Conservation (phyloP, 2,797 vertebrate genomes). For the Intellagama lesueurii region DNA sequence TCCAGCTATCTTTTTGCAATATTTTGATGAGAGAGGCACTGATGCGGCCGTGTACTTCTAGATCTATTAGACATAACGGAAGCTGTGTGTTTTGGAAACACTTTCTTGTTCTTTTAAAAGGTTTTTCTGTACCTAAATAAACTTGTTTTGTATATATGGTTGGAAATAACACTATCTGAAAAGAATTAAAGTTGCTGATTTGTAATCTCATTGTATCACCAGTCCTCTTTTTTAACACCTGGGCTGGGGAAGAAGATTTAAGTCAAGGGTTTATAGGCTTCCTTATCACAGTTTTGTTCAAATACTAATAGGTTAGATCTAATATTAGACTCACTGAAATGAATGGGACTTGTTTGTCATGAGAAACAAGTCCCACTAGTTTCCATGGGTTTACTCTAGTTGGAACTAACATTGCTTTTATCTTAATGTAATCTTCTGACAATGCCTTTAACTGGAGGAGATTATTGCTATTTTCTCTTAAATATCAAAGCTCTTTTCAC, state of each 20-base stretch:
- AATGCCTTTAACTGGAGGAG: background rate
- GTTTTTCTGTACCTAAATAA: slow-evolving; percentile 73
- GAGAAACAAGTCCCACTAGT: too few relatives aligned
- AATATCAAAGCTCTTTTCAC: background rate
- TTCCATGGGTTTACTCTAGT: too few relatives aligned
- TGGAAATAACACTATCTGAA: slow-evolving; percentile 11
- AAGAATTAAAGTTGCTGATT: slow-evolving; percentile 18
- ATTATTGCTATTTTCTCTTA: background rate
- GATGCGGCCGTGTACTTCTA: slow-evolving; percentile 75
- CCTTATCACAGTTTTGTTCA: background rate
- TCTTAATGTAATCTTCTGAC: background rate
- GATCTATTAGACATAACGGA: slow-evolving; percentile 42
- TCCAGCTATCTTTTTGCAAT: slow-evolving; percentile 91
- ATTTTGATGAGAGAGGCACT: slow-evolving; percentile 90
- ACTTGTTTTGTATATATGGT: slow-evolving; percentile 65
- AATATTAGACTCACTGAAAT: too few relatives aligned
- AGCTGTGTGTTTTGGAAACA: slow-evolving; percentile 58
- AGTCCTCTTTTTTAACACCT: background rate
- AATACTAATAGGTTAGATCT: background rate
- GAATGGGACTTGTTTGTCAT: too few relatives aligned
- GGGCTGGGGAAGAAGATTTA: background rate
- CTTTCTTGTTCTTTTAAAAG: slow-evolving; percentile 67
- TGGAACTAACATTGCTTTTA: too few relatives aligned
- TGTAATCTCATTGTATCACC: background rate
- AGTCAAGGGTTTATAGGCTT: background rate